Conservation (phyloP, 2,797 vertebrate genomes). For the Danio kyathit region DNA sequence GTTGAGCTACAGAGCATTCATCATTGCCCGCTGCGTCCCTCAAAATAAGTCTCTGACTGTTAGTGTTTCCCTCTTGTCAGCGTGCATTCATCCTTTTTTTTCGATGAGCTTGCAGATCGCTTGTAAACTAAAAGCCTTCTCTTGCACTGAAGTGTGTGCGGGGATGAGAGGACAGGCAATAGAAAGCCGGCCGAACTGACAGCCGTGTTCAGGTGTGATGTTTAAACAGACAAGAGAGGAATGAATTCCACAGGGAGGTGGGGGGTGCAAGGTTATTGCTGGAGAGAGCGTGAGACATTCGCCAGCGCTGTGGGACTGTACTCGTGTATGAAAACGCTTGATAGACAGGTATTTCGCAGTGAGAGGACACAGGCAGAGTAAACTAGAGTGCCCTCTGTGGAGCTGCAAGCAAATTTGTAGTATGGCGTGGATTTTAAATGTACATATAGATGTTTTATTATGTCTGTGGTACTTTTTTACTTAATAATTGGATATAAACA, state of each 20-base stretch:
- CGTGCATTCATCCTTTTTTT: slow-evolving; percentile 36
- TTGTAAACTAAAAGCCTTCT: slow-evolving; percentile 32
- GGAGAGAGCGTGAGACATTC: slow-evolving; percentile 57
- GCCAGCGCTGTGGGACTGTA: slow-evolving; percentile 46
- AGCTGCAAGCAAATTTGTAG: background rate
- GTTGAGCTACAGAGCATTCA: slow-evolving; percentile 5
- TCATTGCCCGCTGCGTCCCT: slow-evolving; percentile 20
- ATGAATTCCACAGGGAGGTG: slow-evolving; percentile 61
- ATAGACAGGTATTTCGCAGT: slow-evolving; percentile 42
- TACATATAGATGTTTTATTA: background rate
- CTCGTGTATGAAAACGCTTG: slow-evolving; percentile 30
- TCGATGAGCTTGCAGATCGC: slow-evolving; percentile 32
- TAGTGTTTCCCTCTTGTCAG: slow-evolving; percentile 30
- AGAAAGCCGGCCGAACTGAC: background rate
- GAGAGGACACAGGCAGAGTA: slow-evolving; percentile 19
- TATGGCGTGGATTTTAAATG: background rate
- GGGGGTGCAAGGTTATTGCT: slow-evolving; percentile 54
- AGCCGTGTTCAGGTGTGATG: slow-evolving; percentile 54
- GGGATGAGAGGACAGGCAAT: slow-evolving; percentile 36
- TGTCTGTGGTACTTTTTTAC: no score
- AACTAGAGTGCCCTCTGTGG: slow-evolving; percentile 29
- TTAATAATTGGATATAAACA: no score
- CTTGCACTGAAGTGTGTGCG: slow-evolving; percentile 11
- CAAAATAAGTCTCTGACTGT: slow-evolving; percentile 39
- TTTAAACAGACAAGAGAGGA: slow-evolving; percentile 56